These are phyloP conservation scores for Thoracochromis brauschi DNA, from an alignment of 2,113 vertebrate species.

Conservation along the genomic window DNA sequence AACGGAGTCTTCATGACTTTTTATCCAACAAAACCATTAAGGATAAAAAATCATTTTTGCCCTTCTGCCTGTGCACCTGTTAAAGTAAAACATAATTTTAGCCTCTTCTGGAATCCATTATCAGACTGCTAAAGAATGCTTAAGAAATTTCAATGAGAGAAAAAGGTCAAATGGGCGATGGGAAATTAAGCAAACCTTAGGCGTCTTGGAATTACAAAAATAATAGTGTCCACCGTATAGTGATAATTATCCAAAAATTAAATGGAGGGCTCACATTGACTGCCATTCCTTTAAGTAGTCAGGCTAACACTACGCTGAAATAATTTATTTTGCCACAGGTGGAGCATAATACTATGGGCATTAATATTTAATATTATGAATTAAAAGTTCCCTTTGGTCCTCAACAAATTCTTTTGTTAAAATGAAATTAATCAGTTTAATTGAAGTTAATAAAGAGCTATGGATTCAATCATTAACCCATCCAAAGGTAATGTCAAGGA, in stretches of 20 bases:
- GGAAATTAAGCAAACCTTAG: background rate
- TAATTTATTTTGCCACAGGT: background rate
- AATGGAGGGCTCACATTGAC: background rate
- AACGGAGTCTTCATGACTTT: background rate
- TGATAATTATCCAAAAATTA: background rate
- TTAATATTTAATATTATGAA: background rate
- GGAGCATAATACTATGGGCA: background rate
- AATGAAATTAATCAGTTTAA: background rate
- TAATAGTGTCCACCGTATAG: background rate
- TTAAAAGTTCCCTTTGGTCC: background rate
- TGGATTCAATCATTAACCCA: background rate
- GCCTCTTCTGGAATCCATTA: constrained; percentile 9
- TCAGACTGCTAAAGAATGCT: background rate
- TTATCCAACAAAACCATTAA: constrained; percentile 1
- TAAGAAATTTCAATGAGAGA: background rate
- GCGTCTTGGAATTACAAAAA: background rate
- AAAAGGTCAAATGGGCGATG: constrained; percentile 7
- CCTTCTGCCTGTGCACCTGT: background rate
- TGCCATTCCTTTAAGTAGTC: background rate
- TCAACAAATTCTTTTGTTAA: background rate
- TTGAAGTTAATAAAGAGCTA: background rate
- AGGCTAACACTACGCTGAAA: background rate
- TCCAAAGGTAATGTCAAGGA: background rate
- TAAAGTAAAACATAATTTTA: background rate
- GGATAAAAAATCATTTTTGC: background rate